These are phyloP conservation scores for Drosophila miranda DNA, from an alignment of 1,140 invertebrate genomes.

Conservation along the genomic window DNA sequence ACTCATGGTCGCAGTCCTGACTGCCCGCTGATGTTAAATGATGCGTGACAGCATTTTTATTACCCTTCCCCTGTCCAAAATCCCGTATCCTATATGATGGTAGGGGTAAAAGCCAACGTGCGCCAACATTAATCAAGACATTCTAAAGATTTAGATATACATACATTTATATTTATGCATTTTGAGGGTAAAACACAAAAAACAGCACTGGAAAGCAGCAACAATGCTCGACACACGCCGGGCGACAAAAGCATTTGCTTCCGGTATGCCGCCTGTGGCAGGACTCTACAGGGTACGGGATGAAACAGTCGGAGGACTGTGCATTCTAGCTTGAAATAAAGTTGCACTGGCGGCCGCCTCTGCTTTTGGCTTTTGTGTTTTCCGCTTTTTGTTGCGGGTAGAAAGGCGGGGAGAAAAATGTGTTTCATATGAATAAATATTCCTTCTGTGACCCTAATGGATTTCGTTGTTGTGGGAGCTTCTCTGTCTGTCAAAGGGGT, in stretches of 20 bases:
- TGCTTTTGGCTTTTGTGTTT: conserved; percentile 80
- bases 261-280: conserved; percentile 63
- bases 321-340: conserved; percentile 80
- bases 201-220: conserved; percentile 32
- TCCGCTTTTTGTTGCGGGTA: conserved; percentile 68
- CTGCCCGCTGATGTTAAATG: conserved; percentile 57
- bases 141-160: conserved; percentile 41
- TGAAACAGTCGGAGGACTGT: conserved; percentile 26
- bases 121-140: conserved; percentile 80
- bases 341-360: conserved; percentile 58
- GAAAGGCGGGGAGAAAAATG: conserved; percentile 43
- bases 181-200: conserved; percentile 69
- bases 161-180: conserved; percentile 64
- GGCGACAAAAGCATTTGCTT: conserved; percentile 75
- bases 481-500: conserved; percentile 20
- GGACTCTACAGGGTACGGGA: neutral
- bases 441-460: conserved; percentile 60
- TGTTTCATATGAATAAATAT: conserved; percentile 57
- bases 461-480: conserved; percentile 34
- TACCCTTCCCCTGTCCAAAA: conserved; percentile 33
- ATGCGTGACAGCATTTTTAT: conserved; percentile 78
- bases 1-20: neutral
- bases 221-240: conserved; percentile 68
- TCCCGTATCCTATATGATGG: neutral
- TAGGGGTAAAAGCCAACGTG: conserved; percentile 74